Evolutionary conservation across 2,113 vertebrate genomes (phyloP).

Genomic region (Syrmaticus mikado): DNA sequence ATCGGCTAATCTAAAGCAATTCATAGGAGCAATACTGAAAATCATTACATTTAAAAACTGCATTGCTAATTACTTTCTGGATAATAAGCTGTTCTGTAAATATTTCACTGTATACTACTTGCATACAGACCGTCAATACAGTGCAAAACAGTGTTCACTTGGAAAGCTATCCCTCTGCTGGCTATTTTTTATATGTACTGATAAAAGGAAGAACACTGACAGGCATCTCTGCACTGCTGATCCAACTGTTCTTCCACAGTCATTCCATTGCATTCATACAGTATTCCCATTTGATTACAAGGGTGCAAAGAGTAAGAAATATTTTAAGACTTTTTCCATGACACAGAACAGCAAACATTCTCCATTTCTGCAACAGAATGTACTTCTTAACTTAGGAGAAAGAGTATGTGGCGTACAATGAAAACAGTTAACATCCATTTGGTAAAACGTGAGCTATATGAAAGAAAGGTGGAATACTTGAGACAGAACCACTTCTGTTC

Average conservation of each 20-base stretch:
- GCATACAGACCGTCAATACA: background rate
- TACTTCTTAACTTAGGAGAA: background rate
- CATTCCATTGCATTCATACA: background rate
- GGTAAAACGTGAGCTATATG: background rate
- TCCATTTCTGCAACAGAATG: background rate
- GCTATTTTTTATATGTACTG: background rate
- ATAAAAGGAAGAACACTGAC: background rate
- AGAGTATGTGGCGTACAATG: background rate
- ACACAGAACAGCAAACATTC: background rate
- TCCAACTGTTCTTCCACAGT: background rate
- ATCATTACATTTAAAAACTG: background rate
- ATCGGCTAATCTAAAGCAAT: background rate
- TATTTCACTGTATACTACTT: background rate
- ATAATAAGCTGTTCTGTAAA: background rate
- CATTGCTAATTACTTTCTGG: background rate
- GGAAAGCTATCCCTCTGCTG: background rate
- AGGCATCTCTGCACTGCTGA: background rate
- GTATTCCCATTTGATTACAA: background rate
- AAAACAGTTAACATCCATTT: background rate
- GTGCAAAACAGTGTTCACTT: background rate
- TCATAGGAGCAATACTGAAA: fast-evolving
- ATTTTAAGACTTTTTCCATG: background rate
- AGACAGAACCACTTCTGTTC: background rate
- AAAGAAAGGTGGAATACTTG: background rate
- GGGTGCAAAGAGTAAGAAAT: background rate